phyloP scores from a whole-genome alignment of 2,888 invertebrate species.

The Drosophila differens region DNA sequence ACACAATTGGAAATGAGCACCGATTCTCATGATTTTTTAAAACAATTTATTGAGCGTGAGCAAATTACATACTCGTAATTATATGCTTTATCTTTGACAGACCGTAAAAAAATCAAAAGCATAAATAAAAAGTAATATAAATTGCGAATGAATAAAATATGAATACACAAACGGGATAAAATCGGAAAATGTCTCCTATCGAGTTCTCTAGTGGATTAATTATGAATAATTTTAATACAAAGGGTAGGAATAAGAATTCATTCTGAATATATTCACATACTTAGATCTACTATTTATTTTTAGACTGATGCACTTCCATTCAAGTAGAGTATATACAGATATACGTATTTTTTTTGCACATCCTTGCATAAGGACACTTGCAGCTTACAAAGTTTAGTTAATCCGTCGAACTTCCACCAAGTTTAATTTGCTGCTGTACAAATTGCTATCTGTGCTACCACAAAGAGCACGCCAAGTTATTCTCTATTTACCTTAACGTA shows the following conservation, averaged over 20 bases:
- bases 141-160: constrained; percentile 1
- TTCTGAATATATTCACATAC: not conserved
- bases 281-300: not conserved
- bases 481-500: constrained; percentile 72
- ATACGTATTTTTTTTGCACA: not conserved
- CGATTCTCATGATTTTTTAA: constrained; percentile 62
- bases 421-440: constrained; percentile 21
- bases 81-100: not conserved
- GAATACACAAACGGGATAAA: not conserved
- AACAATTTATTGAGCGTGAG: constrained; percentile 80
- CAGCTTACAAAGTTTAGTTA: constrained; percentile 21
- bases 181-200: not conserved
- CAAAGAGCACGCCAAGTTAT: constrained; percentile 65
- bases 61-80: constrained; percentile 53
- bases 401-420: constrained; percentile 12
- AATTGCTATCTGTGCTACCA: constrained; percentile 47
- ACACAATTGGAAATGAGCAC: constrained; percentile 16
- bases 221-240: not conserved
- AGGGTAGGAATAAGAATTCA: not conserved
- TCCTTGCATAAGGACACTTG: not conserved
- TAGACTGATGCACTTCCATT: not conserved
- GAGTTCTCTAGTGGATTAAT: not conserved
- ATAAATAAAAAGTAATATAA: not conserved
- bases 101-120: not conserved
- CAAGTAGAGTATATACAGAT: not conserved